Evolutionary conservation across 2,113 vertebrate genomes (phyloP), one percentile per base, ranked within the genome.

Genomic region (Malurus cyaneus): DNA sequence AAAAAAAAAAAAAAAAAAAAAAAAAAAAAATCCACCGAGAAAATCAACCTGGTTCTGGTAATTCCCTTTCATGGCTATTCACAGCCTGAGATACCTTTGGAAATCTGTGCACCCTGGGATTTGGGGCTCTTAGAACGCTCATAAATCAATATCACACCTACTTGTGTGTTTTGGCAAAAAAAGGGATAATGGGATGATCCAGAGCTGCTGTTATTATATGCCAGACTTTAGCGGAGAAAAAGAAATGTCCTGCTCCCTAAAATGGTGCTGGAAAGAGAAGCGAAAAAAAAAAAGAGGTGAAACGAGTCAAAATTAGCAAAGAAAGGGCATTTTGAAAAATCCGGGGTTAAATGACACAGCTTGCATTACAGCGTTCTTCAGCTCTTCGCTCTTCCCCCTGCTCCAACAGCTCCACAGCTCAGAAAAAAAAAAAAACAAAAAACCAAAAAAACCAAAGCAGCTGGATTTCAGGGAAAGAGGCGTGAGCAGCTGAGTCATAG

Each of bases 81-180:
- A 3, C 32, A 81, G 39, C 42, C 64, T 39, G 56, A 23, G 23
- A 65, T 91, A 26, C 18, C 61, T 87, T 50, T 60, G 57, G 72
- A 89, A 87, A 62, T 65, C 46, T 34, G 25, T 25, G 34, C 41
- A 12, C 1, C 0, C 18, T 39, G 80, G 71, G 67, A 53, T 60
- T n/a, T 54, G n/a, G 72, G 53, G 34, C 13, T 72, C 59, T 28
- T 15, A 11, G 25, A 17, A 69, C 6, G 2, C 26, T 65, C 54
- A 26, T 64, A 56, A 80, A 82, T 88, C 80, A 53, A 19, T 13
- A 39, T 54, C 80, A 44, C 46, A 78, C 54, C 39, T 90, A 4
- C 17, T 59, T 18, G 9, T 28, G 52, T 52, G 72, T 90, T 93
- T 88, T 86, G 72, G 64, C 64, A 62, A 62, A 90, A 88, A 19